These are phyloP conservation scores for Irena cyanogastra DNA, from an alignment of 2,113 vertebrate species.

Conservation along the genomic window DNA sequence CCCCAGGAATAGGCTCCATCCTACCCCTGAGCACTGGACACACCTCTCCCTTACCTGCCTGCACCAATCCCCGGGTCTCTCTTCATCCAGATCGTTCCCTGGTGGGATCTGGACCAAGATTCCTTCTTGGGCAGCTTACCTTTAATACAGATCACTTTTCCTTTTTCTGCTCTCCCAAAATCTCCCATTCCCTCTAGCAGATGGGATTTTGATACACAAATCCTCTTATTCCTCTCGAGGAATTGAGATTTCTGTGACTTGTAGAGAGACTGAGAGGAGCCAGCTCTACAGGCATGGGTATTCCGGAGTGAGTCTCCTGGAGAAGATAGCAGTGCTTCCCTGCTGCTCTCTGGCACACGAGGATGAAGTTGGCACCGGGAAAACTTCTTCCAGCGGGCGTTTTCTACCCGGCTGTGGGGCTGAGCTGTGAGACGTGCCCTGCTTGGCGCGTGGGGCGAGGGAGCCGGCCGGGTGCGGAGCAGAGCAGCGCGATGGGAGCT, in stretches of 20 bases:
- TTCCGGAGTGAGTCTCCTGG: too few relatives aligned
- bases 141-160: not conserved
- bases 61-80: rapidly evolving
- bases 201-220: not conserved
- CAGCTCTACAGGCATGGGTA: rapidly evolving
- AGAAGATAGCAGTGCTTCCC: not conserved
- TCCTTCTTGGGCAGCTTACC: too few relatives aligned
- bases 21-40: not conserved
- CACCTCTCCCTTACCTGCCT: not conserved
- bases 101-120: not conserved
- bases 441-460: rapidly evolving
- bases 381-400: not conserved
- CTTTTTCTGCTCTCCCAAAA: not conserved
- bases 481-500: rapidly evolving
- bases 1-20: not conserved
- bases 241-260: not conserved
- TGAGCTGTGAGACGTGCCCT: not conserved
- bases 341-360: not conserved
- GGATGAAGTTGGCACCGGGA: not conserved
- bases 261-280: not conserved
- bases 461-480: not conserved
- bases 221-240: not conserved
- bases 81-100: not conserved
- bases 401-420: not conserved
- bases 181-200: not conserved